Evolutionary conservation across 2,113 vertebrate genomes (phyloP), one percentile per base, ranked within the genome.

Genomic region (Propithecus coquereli): DNA sequence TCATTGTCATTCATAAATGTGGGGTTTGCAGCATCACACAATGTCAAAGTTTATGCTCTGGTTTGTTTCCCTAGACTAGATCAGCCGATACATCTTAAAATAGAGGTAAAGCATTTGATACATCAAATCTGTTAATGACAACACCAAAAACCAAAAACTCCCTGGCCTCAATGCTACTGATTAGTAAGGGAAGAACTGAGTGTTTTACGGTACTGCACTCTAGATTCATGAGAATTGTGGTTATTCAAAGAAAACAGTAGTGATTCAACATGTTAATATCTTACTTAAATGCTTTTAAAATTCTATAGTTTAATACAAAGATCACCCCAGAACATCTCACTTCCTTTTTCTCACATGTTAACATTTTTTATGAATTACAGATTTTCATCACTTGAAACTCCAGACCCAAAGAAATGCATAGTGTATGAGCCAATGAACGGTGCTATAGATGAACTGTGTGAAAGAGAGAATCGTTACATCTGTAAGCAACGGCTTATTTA

Each of bases 281-380:
- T 54, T 32, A 90, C 12, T 76, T 10, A 94, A 71, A 47, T 65
- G 1, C 4, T 90, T 92, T 92, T 3, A 22, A 90, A 96, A 34
- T 73, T 91, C 12, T 20, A 10, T 73, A 2, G n/a, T 68, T 93
- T 85, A 70, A 71, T 94, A 94, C 22, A 11, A 25, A 59, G 23
- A 59, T 59, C 57, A 2, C 47, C 8, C 2, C 1, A 68, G 32
- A 82, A 27, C 1, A 68, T 57, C 63, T 50, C 61, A 65, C 66
- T 96, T 81, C n/a, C 10, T 43, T 73, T 88, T 73, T 37, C 61
- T 17, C 0, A 43, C 40, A 32, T 73, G 16, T 34, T 70, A 89
- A 94, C n/a, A 37, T 18, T 91, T 91, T 93, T 95, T 95, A 50
- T 94, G 80, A 13, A 23, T 97, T 94, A 45, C 84, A 98, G 97